A percentile compares a stretch with the other conserved stretches of the same genome.
These are phyloP conservation scores for Lithodes maja DNA, from an alignment of 2,888 invertebrate genomes.

Conservation along the genomic window DNA sequence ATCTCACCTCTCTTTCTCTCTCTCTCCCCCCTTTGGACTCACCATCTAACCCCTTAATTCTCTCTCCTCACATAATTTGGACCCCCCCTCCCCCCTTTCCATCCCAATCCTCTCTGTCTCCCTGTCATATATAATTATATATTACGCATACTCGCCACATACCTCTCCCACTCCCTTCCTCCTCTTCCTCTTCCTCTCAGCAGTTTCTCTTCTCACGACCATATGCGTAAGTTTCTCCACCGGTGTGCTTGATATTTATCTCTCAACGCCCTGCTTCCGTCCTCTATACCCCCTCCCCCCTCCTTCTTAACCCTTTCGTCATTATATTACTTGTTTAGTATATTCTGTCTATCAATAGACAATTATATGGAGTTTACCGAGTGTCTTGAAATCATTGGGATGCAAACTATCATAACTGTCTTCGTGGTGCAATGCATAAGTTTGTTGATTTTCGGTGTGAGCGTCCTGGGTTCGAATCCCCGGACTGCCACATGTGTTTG, in stretches of 20 bases:
- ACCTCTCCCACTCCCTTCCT: neutral
- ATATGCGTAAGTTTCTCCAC: neutral
- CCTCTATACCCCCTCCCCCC: neutral
- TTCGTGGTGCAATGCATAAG: too few relatives aligned
- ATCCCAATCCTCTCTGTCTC: too few relatives aligned
- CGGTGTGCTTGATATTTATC: neutral
- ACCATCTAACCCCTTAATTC: neutral
- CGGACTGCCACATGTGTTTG: too few relatives aligned
- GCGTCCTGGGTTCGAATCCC: too few relatives aligned
- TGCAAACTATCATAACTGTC: too few relatives aligned
- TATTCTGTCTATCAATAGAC: too few relatives aligned
- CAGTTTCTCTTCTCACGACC: slow-evolving; percentile 11
- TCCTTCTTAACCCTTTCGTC: neutral
- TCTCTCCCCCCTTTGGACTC: neutral
- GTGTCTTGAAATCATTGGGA: too few relatives aligned
- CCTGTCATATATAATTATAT: too few relatives aligned
- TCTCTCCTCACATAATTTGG: neutral
- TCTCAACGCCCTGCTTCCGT: neutral
- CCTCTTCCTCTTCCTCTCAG: neutral
- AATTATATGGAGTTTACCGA: too few relatives aligned
- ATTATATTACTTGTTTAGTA: neutral
- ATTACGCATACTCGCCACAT: neutral
- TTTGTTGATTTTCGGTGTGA: too few relatives aligned
- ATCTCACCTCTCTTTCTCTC: neutral
- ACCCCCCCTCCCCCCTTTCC: neutral